Evolutionary conservation across 2,888 invertebrate genomes (phyloP), one percentile per base, ranked within the genome.

Genomic region (Lepidocyrtinus sp.): DNA sequence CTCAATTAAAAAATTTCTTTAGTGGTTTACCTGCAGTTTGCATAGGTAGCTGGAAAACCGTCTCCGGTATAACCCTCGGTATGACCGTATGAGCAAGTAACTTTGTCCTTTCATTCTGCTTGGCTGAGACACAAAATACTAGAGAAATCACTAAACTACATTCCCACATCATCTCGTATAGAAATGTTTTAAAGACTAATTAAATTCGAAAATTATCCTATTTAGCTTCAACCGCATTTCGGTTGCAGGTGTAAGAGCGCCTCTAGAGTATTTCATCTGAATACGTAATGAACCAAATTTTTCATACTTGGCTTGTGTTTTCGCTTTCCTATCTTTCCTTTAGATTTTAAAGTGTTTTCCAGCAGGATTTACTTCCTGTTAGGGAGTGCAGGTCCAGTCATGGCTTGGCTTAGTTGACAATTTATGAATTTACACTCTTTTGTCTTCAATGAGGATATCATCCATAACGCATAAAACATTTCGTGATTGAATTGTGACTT

Each of bases 401-500:
- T 61, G 26, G 22, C 0, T 17, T n/a, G 12, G 5, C 12, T 36
- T 36, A 5, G 36, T 36, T 12, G 12, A 36, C 12, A 5, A 36
- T 36, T 36, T 36, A 36, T 12, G 22, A n/a, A 24, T 19, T 21
- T 22, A n/a, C n/a, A 55, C 55, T 67, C 50, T 70, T 25, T 26
- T 22, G 17, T 7, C 24, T 69, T 9, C 24, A 36, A 1, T 71
- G 36, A 36, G 1, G 59, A 22, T n/a, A 69, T 24, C 9, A 55
- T 69, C n/a, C 59, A 61, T 3, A 36, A 71, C 27, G n/a, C n/a
- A 50, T 46, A 73, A 73, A 70, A 7, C n/a, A 19, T 67, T 59
- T 77, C 77, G 62, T 77, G 72, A 77, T 77, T 24, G 46, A 67
- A 77, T 59, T 26, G 26, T 46, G 50, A n/a, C n/a, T n/a, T n/a